A percentile compares a stretch with the other conserved stretches of the same genome.
These are phyloP conservation scores for Pseudolaguvia tuberculata DNA, from an alignment of 2,113 vertebrate species.

Conservation along the genomic window DNA sequence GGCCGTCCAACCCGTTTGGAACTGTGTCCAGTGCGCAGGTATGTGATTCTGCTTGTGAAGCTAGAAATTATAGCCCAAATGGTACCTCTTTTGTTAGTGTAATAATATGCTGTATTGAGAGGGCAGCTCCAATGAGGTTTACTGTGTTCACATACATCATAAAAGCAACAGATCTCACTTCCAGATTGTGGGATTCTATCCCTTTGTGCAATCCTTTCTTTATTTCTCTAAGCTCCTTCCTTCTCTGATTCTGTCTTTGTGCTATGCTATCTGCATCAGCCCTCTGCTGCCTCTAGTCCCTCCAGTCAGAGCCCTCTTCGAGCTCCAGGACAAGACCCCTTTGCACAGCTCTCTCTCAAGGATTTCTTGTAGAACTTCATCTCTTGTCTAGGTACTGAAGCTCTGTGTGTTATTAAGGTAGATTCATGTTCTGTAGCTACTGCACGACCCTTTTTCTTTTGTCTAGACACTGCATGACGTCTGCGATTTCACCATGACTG, in stretches of 20 bases:
- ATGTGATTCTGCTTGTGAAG: conserved; percentile 40
- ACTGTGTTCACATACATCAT: conserved; percentile 18
- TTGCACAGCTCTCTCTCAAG: conserved; percentile 99
- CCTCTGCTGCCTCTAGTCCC: conserved; percentile 98
- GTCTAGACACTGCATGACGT: background rate
- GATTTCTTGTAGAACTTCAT: conserved; percentile 98
- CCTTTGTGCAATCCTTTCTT: conserved; percentile 30
- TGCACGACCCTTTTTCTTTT: background rate
- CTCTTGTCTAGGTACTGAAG: conserved; percentile 91
- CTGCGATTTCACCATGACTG: background rate
- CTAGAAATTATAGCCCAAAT: background rate
- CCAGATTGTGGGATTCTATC: conserved; percentile 54
- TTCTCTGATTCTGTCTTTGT: conserved; percentile 72
- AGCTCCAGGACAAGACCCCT: conserved; percentile 97
- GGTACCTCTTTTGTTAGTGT: conserved; percentile 14
- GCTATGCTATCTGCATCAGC: conserved; percentile 79
- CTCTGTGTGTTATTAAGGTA: conserved; percentile 54
- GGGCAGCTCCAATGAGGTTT: conserved; percentile 2
- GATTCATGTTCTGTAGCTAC: conserved; percentile 40
- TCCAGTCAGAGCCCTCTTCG: conserved; percentile 99
- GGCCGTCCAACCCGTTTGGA: conserved; percentile 94
- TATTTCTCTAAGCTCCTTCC: conserved; percentile 56
- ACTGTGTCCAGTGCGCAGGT: conserved; percentile 96
- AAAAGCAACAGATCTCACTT: conserved; percentile 8
- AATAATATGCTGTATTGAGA: background rate